Evolutionary conservation across 2,888 invertebrate species (phyloP).

Genomic region (Caenorhabditis becei): DNA sequence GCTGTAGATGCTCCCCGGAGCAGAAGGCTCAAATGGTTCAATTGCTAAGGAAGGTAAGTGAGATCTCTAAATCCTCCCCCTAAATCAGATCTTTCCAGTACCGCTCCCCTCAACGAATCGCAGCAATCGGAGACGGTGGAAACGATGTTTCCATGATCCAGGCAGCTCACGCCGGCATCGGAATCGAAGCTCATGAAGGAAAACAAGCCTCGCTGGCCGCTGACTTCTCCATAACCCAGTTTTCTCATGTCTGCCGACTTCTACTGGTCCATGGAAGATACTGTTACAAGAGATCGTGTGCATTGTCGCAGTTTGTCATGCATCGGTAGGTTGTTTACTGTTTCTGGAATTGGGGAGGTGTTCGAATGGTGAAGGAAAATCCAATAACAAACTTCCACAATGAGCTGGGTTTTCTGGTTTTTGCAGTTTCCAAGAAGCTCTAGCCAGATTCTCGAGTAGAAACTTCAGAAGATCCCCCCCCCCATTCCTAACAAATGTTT

Average conservation of each 20-base stretch:
- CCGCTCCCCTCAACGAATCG: conserved; percentile 86
- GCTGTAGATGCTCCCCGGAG: conserved; percentile 85
- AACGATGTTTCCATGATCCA: conserved; percentile 99
- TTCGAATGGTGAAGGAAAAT: too few species aligned
- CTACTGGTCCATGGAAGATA: conserved; percentile 84
- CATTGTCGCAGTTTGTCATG: conserved; percentile 97
- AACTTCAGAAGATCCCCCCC: neutral
- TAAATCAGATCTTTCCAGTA: conserved; percentile 71
- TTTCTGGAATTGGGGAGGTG: too few species aligned
- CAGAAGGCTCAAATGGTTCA: conserved; percentile 87
- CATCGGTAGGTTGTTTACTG: conserved; percentile 84
- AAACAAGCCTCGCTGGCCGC: conserved; percentile 86
- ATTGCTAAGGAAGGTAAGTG: conserved; percentile 86
- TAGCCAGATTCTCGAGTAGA: too few species aligned
- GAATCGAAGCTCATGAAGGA: conserved; percentile 84
- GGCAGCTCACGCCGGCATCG: conserved; percentile 94
- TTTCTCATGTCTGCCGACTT: conserved; percentile 88
- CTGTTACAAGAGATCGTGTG: conserved; percentile 90
- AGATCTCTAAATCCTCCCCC: too few species aligned
- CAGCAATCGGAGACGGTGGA: conserved; percentile 96
- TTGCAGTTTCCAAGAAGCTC: too few species aligned
- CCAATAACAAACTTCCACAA: too few species aligned
- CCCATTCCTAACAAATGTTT: neutral
- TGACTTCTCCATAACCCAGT: conserved; percentile 91
- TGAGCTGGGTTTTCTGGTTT: too few species aligned